Evolutionary conservation across 2,113 vertebrate genomes (phyloP), one percentile per base, ranked within the genome.

Genomic region (Oriolus oriolus): DNA sequence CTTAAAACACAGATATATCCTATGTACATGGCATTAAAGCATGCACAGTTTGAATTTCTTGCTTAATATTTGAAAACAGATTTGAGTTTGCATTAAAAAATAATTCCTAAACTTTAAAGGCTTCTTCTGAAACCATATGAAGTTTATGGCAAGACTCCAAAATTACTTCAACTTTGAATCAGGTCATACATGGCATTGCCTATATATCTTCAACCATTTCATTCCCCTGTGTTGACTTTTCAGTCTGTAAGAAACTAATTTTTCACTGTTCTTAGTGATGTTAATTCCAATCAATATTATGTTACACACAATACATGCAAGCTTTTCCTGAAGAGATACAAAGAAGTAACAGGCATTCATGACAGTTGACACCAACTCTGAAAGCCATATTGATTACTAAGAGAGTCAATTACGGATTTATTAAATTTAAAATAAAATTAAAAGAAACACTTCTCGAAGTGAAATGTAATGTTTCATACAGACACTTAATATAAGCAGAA

Each of bases 311-410:
- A 70, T n/a, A 50, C 13, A 52, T 39, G 13, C 7, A 81, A 81
- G 41, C 1, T 84, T 93, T 86, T 81, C 53, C 61, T 69, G 75
- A 87, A 64, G 31, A 94, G 41, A 81, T 60, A 15, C 21, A 89
- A 93, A 93, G 77, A 85, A 94, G 7, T 82, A 86, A 59, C 28
- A 94, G 76, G 39, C 27, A 63, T 89, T 85, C 41, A 63, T 78
- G 54, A 77, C 42, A 90, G 56, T 37, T 96, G 82, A 93, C 73
- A 78, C 24, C 92, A 84, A 80, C 82, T 95, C 13, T 60, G 77
- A 85, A 97, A 92, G 12, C n/a, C 63, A 76, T 94, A 63, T 69
- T 96, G 64, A 91, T 90, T 96, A 87, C n/a, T 89, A 75, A 76
- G 44, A 94, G 11, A 91, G 8, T 39, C 15, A 90, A 94, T 91